A percentile compares a stretch with the other conserved stretches of the same genome.
Conservation (phyloP, 2,113 vertebrate genomes). For the Macaca nemestrina region DNA sequence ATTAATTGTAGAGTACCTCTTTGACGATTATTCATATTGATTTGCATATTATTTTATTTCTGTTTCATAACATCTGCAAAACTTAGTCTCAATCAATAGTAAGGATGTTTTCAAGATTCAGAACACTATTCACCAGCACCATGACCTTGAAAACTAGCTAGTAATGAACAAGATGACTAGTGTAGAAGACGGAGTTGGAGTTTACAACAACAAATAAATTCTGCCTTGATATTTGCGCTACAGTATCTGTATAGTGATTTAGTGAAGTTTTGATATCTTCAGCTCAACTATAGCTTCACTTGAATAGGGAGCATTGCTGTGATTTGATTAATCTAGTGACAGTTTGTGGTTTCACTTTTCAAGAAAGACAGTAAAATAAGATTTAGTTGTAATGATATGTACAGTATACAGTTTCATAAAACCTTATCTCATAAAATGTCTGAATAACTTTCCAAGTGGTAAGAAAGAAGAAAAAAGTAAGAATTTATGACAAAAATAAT, state of each 20-base stretch:
- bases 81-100: neutral
- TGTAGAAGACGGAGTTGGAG: neutral
- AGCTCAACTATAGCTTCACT: neutral
- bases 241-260: conserved; percentile 24
- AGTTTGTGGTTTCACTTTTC: conserved; percentile 53
- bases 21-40: neutral
- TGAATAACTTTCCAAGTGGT: conserved; percentile 65
- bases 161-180: neutral
- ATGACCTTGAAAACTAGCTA: conserved; percentile 13
- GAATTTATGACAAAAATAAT: conserved; percentile 71
- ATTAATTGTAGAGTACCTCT: neutral
- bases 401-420: conserved; percentile 71
- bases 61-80: neutral
- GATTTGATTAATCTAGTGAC: conserved; percentile 67
- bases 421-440: conserved; percentile 71
- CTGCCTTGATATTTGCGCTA: neutral
- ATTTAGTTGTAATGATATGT: conserved; percentile 75
- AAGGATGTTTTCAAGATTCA: neutral
- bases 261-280: conserved; percentile 45
- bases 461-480: conserved; percentile 47
- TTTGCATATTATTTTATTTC: neutral
- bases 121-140: neutral
- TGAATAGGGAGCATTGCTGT: conserved; percentile 4
- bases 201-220: neutral
- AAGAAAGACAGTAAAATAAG: conserved; percentile 72